Base-by-base conservation (phyloP, 2,888 invertebrate species). In the Nycteola revayana region DNA sequence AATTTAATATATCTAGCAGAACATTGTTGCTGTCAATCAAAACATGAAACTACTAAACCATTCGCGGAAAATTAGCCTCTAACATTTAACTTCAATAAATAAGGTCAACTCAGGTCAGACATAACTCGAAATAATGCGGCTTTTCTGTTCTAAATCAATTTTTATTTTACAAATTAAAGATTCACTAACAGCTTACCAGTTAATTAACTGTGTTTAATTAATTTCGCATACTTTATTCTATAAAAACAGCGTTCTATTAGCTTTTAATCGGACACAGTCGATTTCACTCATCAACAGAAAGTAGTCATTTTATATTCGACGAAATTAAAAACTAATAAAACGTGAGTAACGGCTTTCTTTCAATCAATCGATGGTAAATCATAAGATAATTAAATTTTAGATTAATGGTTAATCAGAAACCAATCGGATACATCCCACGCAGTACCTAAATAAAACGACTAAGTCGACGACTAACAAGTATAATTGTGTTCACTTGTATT, bases 321-420 rank as follows among this genome's bases (percentile, higher is more conserved):
- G 39, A 50, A 56, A 56, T 56, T 41, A 51, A 42, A 58, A 53
- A 57, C 44, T 41, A 43, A 51, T 47, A 54, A 14, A 50, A 53
- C 70, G 64, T 66, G 70, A 63, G 53, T 63, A 62, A 60, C 64
- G 66, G 60, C 61, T 63, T 63, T 71, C 65, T 67, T 76, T 66
- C 66, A 71, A 72, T 70, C 65, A 63, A 58, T 56, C 55, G 57
- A 58, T 49, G 59, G 60, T 64, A 61, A 65, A 72, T 68, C 65
- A 68, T 68, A 60, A 66, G 64, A 64, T 66, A 67, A 70, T 63
- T 68, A 80, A 79, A 80, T 85, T 80, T 80, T 72, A 81, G 79
- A 84, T 83, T 82, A 78, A 80, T 82, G 63, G 57, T 71, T 68
- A 76, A 72, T 66, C 67, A 64, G 49, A 59, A 62, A 55, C 55